Conservation (phyloP, 2,888 invertebrate genomes). For the Tolmerus cingulatus region DNA sequence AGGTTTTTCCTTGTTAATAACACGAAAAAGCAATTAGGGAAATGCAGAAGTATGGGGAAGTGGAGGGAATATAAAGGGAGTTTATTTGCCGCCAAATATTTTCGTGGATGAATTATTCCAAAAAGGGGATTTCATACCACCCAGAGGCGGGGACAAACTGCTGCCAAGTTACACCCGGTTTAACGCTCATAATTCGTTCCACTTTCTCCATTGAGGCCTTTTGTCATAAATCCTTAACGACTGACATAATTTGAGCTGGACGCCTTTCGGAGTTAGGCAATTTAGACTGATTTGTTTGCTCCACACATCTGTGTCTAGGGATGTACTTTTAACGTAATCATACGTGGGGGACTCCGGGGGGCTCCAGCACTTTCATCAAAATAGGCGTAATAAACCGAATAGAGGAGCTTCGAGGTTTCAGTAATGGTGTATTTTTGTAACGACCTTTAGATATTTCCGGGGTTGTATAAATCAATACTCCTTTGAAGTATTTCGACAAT, state of each 20-base stretch:
- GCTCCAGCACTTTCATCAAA: background rate
- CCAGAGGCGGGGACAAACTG: background rate
- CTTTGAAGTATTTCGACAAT: background rate
- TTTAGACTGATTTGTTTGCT: background rate
- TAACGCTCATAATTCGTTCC: background rate
- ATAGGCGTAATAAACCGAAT: background rate
- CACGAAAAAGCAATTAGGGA: background rate
- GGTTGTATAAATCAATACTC: background rate
- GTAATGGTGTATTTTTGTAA: background rate
- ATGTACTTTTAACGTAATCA: background rate
- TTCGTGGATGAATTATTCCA: background rate
- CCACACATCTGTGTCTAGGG: background rate
- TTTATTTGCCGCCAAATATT: background rate
- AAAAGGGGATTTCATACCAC: background rate
- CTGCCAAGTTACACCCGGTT: background rate
- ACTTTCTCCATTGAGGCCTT: background rate
- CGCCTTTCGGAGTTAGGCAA: background rate
- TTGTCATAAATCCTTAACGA: background rate
- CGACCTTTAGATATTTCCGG: background rate
- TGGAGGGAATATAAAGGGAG: background rate
- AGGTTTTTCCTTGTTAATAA: background rate
- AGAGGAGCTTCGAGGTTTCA: background rate
- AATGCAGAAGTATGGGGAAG: background rate
- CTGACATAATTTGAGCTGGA: background rate
- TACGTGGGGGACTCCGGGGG: background rate